These are phyloP conservation scores for Dichetophora obliterata DNA, from an alignment of 2,888 invertebrate species.

Conservation along the genomic window DNA sequence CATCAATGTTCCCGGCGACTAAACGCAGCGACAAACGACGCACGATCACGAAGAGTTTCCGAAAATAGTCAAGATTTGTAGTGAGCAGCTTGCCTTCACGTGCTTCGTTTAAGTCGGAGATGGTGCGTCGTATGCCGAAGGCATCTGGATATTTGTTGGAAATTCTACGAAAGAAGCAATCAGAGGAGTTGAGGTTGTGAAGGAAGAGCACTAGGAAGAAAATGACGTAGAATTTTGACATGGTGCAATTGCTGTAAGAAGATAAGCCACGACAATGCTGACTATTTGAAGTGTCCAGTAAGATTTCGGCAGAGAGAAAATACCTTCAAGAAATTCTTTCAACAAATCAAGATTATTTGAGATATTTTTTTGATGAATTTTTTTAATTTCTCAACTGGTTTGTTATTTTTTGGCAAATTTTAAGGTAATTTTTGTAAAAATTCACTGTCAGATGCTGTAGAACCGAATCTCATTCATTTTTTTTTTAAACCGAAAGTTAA, in stretches of 20 bases:
- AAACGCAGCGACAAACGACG: constrained; percentile 48
- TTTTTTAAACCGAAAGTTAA: too few species aligned
- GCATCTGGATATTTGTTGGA: constrained; percentile 25
- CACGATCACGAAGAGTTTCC: constrained; percentile 50
- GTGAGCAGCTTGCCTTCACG: constrained; percentile 51
- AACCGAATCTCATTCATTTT: too few species aligned
- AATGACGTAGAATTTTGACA: not conserved
- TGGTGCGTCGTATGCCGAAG: constrained; percentile 50
- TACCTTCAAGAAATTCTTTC: too few species aligned
- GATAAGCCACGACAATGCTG: not conserved
- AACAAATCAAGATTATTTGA: too few species aligned
- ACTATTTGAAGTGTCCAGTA: not conserved
- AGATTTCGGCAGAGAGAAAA: too few species aligned
- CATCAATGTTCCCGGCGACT: constrained; percentile 47
- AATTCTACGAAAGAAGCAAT: not conserved
- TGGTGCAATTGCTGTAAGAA: not conserved
- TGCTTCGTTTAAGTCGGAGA: constrained; percentile 42
- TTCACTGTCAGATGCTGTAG: too few species aligned
- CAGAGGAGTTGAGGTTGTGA: not conserved
- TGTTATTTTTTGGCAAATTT: too few species aligned
- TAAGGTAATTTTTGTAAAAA: too few species aligned
- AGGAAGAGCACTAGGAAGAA: not conserved
- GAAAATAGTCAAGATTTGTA: constrained; percentile 56
- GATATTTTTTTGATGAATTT: too few species aligned
- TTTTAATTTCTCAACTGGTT: too few species aligned